Evolutionary conservation across 2,113 vertebrate species (phyloP).

Genomic region (Oxygymnocypris stewartii): DNA sequence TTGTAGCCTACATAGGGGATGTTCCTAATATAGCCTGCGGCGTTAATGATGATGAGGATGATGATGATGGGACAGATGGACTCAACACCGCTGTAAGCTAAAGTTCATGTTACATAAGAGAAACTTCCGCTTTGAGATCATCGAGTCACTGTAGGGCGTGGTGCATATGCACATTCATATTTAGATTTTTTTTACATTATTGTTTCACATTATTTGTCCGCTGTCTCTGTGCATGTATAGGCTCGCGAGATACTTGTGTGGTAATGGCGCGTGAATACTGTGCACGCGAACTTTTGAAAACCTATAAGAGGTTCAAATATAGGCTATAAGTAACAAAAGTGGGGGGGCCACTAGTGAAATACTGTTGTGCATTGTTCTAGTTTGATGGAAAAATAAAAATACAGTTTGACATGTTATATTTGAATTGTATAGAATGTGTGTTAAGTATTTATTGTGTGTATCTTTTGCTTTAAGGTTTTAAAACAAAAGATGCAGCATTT

Average conservation of each 20-base stretch:
- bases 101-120: constrained; percentile 74
- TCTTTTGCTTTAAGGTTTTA: no score
- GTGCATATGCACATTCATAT: constrained; percentile 16
- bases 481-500: no score
- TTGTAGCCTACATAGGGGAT: background rate
- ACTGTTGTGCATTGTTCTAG: background rate
- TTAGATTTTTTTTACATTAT: background rate
- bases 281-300: background rate
- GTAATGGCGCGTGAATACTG: background rate
- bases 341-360: background rate
- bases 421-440: background rate
- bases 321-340: no score
- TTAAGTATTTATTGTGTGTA: background rate
- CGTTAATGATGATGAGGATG: background rate
- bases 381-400: background rate
- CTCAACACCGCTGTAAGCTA: constrained; percentile 49
- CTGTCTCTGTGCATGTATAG: no score
- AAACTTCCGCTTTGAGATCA: constrained; percentile 76
- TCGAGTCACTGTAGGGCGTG: constrained; percentile 61
- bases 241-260: background rate
- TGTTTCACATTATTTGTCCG: background rate
- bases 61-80: constrained; percentile 27
- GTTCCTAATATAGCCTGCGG: background rate
- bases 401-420: background rate
- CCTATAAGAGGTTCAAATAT: background rate